Percentiles rank a stretch among this genome's conserved stretches.
These are phyloP conservation scores for Ormyrus pomaceus DNA, from an alignment of 2,888 invertebrate genomes.

Conservation along the genomic window DNA sequence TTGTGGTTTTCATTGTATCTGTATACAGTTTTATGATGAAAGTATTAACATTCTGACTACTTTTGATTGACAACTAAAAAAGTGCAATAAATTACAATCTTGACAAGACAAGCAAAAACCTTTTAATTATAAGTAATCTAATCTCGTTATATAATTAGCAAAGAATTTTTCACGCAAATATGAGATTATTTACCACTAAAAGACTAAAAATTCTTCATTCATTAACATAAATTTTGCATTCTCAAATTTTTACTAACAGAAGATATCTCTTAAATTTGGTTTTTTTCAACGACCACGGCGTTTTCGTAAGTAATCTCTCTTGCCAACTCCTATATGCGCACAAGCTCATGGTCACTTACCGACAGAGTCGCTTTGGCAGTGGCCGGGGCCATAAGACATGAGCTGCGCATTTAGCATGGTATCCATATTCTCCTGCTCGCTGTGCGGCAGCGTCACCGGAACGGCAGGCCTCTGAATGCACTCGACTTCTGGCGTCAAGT, in stretches of 20 bases:
- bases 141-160: too few relatives aligned
- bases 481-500: conserved; percentile 49
- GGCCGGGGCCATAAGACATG: conserved; percentile 29
- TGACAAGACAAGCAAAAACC: too few relatives aligned
- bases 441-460: conserved; percentile 13
- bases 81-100: too few relatives aligned
- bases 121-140: too few relatives aligned
- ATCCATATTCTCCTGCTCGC: conserved; percentile 51
- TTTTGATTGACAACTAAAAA: too few relatives aligned
- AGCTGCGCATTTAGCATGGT: conserved; percentile 45
- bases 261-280: not conserved
- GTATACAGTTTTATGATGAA: not conserved
- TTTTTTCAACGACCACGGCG: not conserved
- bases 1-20: not conserved
- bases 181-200: not conserved
- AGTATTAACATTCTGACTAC: not conserved
- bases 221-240: too few relatives aligned
- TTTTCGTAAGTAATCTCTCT: not conserved
- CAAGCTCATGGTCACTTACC: conserved; percentile 29
- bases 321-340: not conserved
- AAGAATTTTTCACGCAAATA: not conserved
- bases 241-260: too few relatives aligned
- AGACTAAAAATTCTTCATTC: too few relatives aligned
- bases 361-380: conserved; percentile 50
- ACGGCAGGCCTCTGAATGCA: conserved; percentile 44